phyloP scores from a whole-genome alignment of 2,113 vertebrate species.

The Vulpes lagopus region DNA sequence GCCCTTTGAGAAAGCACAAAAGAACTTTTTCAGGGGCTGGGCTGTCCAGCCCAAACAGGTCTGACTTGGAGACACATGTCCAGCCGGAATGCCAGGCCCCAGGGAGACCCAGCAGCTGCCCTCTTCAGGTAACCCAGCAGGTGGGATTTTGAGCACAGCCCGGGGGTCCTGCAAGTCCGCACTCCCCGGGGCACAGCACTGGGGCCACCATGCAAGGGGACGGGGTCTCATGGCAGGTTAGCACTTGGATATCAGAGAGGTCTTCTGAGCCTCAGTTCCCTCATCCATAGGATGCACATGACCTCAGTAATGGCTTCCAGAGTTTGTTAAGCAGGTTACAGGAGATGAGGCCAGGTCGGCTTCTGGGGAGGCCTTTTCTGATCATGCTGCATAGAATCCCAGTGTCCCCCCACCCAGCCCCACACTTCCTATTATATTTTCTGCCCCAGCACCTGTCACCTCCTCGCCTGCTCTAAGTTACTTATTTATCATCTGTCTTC shows the following conservation, averaged over 20 bases:
- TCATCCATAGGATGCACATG: neutral
- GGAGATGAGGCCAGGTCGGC: accelerated
- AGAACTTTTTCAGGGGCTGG: constrained; percentile 60
- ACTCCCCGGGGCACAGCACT: neutral
- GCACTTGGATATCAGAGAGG: neutral
- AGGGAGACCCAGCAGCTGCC: neutral
- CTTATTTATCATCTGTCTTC: neutral
- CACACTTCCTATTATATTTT: neutral
- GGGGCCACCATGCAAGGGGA: neutral
- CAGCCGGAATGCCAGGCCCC: constrained; percentile 52
- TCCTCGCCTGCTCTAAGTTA: neutral
- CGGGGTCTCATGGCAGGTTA: neutral
- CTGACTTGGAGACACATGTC: constrained; percentile 69
- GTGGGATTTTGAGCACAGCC: neutral
- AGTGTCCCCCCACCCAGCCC: neutral
- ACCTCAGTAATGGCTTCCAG: neutral
- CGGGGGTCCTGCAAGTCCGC: neutral
- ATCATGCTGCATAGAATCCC: neutral
- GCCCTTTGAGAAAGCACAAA: constrained; percentile 80
- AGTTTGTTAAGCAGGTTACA: neutral
- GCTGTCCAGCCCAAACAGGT: constrained; percentile 80
- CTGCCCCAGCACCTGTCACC: neutral
- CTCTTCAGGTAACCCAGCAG: neutral
- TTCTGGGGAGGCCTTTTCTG: neutral
- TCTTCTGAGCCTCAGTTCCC: neutral